A percentile compares a stretch with the other conserved stretches of the same genome.
These are phyloP conservation scores for Campoletis sonorensis DNA, from an alignment of 1,140 invertebrate species.

Conservation along the genomic window DNA sequence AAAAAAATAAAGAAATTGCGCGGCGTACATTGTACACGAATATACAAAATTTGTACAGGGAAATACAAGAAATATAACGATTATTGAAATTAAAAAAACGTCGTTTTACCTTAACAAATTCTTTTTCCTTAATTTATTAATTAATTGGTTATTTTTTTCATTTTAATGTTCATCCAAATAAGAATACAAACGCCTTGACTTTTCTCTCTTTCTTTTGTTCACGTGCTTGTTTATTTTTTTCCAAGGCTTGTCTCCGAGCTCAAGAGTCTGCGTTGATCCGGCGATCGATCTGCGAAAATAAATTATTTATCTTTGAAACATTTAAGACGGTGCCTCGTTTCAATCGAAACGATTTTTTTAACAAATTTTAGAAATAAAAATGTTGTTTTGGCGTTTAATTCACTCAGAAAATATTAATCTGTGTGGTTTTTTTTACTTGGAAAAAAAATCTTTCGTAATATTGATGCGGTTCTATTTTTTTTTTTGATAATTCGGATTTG, in stretches of 20 bases:
- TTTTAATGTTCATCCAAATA: conserved; percentile 86
- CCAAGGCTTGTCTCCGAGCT: conserved; percentile 84
- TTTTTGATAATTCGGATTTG: too few relatives aligned
- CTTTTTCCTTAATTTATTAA: neutral
- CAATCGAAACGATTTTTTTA: too few relatives aligned
- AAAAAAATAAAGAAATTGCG: neutral
- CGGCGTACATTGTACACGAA: conserved; percentile 1
- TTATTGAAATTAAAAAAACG: neutral
- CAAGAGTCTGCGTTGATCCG: conserved; percentile 55
- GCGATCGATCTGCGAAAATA: conserved; percentile 22
- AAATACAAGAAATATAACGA: neutral
- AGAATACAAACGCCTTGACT: conserved; percentile 87
- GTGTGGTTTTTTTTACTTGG: too few relatives aligned
- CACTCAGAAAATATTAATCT: too few relatives aligned
- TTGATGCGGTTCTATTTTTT: too few relatives aligned
- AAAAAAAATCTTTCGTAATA: too few relatives aligned
- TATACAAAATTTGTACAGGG: conserved; percentile 15
- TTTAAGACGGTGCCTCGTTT: too few relatives aligned
- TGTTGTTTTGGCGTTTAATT: too few relatives aligned
- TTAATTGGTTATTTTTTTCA: neutral
- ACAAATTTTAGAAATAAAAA: too few relatives aligned
- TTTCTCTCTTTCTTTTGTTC: conserved; percentile 91
- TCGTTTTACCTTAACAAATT: neutral
- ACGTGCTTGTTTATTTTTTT: conserved; percentile 86
- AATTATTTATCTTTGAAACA: neutral